These are phyloP conservation scores for Alethe castanea DNA, from an alignment of 2,113 vertebrate genomes.

Conservation along the genomic window DNA sequence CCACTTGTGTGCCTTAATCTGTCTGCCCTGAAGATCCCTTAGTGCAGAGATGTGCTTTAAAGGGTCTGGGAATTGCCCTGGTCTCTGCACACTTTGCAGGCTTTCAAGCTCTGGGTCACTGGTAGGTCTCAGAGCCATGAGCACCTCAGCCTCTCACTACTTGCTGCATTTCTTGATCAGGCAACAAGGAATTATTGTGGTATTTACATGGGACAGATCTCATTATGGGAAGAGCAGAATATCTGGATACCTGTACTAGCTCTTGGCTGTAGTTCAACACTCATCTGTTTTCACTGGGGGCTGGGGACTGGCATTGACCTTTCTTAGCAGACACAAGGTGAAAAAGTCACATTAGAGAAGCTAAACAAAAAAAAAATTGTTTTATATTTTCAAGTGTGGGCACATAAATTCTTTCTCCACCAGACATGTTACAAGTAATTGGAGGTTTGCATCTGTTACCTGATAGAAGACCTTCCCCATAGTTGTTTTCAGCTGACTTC, in stretches of 20 bases:
- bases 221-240: neutral
- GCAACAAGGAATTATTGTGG: neutral
- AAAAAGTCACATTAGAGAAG: neutral
- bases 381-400: neutral
- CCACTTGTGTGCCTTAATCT: neutral
- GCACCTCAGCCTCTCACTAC: neutral
- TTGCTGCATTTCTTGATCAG: neutral
- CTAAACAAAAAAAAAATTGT: neutral
- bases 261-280: neutral
- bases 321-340: neutral
- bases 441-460: neutral
- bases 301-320: neutral
- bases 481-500: neutral
- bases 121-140: neutral
- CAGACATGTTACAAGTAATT: neutral
- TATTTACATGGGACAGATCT: neutral
- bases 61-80: neutral
- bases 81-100: accelerated
- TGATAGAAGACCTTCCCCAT: neutral
- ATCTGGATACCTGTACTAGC: neutral
- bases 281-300: neutral
- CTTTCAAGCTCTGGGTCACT: neutral
- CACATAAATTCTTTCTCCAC: neutral
- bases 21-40: neutral
- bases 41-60: neutral